Percentiles rank a stretch among this genome's conserved stretches.
Conservation (phyloP, 2,888 invertebrate genomes). For the Ichneumoninae sp. region DNA sequence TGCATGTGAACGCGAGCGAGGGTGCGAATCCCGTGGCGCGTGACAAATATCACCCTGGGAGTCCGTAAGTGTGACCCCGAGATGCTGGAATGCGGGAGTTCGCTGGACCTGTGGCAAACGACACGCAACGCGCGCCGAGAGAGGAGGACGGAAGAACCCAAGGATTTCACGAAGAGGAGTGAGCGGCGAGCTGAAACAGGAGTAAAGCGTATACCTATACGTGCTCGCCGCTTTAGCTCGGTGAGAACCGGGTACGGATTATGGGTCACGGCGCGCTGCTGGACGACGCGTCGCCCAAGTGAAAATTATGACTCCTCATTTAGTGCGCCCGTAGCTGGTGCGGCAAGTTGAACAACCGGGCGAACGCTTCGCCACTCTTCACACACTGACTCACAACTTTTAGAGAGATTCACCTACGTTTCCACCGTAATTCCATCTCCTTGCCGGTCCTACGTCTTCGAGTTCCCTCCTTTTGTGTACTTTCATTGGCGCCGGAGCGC, state of each 20-base stretch:
- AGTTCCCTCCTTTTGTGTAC: conserved; percentile 41
- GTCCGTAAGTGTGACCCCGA: conserved; percentile 11
- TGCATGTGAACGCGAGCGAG: background rate
- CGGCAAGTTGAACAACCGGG: conserved; percentile 52
- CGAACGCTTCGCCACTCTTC: conserved; percentile 27
- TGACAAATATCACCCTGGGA: conserved; percentile 14
- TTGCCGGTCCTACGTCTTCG: conserved; percentile 18
- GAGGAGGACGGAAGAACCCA: conserved; percentile 2
- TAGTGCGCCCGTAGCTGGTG: conserved; percentile 68
- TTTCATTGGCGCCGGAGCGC: conserved; percentile 58
- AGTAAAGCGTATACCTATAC: conserved; percentile 4
- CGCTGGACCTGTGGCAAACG: conserved; percentile 6
- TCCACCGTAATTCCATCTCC: conserved; percentile 33
- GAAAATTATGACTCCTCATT: conserved; percentile 82
- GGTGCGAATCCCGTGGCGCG: conserved; percentile 7
- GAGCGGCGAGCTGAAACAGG: conserved; percentile 13
- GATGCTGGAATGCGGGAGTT: conserved; percentile 4
- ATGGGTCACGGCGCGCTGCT: conserved; percentile 71
- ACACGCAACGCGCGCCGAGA: conserved; percentile 4
- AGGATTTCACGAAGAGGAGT: conserved; percentile 15
- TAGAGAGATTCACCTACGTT: conserved; percentile 57
- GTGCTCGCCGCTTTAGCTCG: background rate
- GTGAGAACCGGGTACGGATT: conserved; percentile 68
- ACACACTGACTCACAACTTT: conserved; percentile 47
- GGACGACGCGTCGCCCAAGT: conserved; percentile 75